Base-by-base conservation (phyloP, 2,113 vertebrate genomes). In the Rhombomys opimus region DNA sequence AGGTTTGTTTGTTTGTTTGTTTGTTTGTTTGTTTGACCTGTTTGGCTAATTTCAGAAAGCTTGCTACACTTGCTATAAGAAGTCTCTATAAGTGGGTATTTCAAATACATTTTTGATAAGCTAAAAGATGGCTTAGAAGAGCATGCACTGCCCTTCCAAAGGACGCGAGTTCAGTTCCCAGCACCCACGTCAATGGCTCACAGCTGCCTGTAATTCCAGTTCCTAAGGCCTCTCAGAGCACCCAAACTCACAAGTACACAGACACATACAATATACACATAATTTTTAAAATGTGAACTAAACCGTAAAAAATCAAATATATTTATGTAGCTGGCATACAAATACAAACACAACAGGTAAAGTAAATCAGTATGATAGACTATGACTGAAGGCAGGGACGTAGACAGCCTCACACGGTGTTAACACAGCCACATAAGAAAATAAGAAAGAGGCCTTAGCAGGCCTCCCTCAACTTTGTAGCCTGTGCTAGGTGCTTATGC, bases 41-140 rank as follows among this genome's bases (percentile, higher is more conserved):
- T 63, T 18, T 88, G 65, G 80, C 87, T 91, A 89, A 95, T 32
- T 81, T 94, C 81, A 86, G n/a, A 94, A n/a, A 65, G 11, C 84
- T 84, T 88, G 57, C 35, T 80, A 46, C 52, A 10, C 32, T 87
- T 73, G 70, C 30, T 12, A 92, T 93, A 92, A 96, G 90, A 15
- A 1, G 76, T 27, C 46, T 32, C 57, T 81, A 22, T 2, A 50
- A 13, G n/a, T 32, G 80, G 38, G 81, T 63, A 90, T 82, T 93
- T 82, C 46, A 93, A 91, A 77, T 73, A 13, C 30, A 86, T 86
- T 67, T 50, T 10, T 50, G 15, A 63, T 27, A n/a, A 41, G 23
- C 80, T 84, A 61, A 15, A 41, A 84, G 57, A 27, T 30, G 32
- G 12, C 61, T 50, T 63, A 38, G 35, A 25, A 61, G 12, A 38